Percentiles rank a stretch among this genome's conserved stretches.
phyloP scores from a whole-genome alignment of 2,113 vertebrate species.

The cattle (Bos taurus) region ARS-UCD2.0 NC_037329.1:59670501-59671000 shows the following conservation, averaged over 20 bases:
- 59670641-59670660: neutral
- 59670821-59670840: neutral
- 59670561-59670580: neutral
- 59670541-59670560: neutral
- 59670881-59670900: neutral
- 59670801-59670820: neutral
- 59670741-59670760: neutral
- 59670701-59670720: neutral
- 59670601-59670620: neutral
- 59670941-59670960: neutral
- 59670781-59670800: neutral
- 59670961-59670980: neutral
- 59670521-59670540: neutral
- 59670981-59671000: neutral
- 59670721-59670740: neutral
- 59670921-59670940: neutral
- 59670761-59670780: neutral
- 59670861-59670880: neutral
- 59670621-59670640: neutral
- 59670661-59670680: neutral
- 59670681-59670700: neutral
- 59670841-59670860: neutral
- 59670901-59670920: neutral
- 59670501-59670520: neutral
- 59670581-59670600: neutral